Conservation (phyloP, 2,113 vertebrate species). For the Marcusenius ussheri region DNA sequence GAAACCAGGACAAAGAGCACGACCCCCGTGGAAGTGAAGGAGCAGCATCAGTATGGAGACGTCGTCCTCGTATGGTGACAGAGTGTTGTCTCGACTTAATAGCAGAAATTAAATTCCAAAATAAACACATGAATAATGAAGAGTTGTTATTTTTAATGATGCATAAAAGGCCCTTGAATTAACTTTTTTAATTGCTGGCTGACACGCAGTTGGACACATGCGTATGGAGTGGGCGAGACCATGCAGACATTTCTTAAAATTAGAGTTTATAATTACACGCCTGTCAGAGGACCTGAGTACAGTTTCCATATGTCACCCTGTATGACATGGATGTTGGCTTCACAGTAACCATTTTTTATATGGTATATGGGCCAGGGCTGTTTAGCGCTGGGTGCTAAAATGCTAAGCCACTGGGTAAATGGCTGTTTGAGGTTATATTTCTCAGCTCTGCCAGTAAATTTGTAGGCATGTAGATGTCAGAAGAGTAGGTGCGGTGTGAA, state of each 20-base stretch:
- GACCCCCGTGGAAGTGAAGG: neutral
- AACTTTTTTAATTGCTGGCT: slow-evolving; percentile 30
- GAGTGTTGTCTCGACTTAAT: neutral
- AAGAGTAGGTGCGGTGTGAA: neutral
- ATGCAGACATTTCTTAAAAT: slow-evolving; percentile 4
- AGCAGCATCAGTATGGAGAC: neutral
- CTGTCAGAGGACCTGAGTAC: slow-evolving; percentile 6
- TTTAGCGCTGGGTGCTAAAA: neutral
- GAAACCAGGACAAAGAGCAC: neutral
- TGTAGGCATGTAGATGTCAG: neutral
- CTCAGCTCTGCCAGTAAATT: neutral
- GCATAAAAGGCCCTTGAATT: slow-evolving; percentile 16
- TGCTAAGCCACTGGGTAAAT: neutral
- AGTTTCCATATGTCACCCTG: slow-evolving; percentile 9
- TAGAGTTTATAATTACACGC: slow-evolving; percentile 21
- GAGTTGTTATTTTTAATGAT: slow-evolving; percentile 26
- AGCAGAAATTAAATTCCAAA: neutral
- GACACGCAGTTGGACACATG: neutral
- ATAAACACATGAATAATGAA: neutral
- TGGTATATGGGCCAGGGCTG: neutral
- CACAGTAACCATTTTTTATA: neutral
- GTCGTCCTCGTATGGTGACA: neutral
- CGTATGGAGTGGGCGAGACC: neutral
- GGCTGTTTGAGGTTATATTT: neutral
- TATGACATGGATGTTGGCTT: slow-evolving; percentile 20